These are phyloP conservation scores for Montipora efflorescens DNA, from an alignment of 64 coral and sea anemone genomes.

Conservation along the genomic window DNA sequence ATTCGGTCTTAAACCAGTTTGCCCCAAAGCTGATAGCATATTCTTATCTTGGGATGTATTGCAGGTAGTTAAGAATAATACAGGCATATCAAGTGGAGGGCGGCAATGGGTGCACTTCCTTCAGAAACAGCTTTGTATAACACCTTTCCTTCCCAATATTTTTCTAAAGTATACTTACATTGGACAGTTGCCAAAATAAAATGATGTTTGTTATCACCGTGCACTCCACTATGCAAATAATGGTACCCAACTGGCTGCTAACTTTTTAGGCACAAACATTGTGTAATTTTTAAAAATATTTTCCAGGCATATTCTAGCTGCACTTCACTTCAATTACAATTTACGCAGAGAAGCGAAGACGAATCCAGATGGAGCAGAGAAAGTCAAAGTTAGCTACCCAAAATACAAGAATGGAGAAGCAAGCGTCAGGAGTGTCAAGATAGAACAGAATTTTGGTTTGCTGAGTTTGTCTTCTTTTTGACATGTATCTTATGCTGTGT, in stretches of 20 bases:
- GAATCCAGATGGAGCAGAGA: not conserved
- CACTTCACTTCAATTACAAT: constrained; percentile 27
- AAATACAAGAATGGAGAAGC: constrained; percentile 23
- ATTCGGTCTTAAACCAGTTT: not conserved
- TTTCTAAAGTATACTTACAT: too few relatives aligned
- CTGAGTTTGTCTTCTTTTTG: not conserved
- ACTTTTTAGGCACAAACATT: not conserved
- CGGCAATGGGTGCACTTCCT: not conserved
- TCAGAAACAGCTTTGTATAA: constrained; percentile 13
- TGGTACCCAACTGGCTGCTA: not conserved
- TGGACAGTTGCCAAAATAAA: not conserved
- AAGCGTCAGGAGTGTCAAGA: not conserved
- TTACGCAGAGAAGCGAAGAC: not conserved
- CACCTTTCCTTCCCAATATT: too few relatives aligned
- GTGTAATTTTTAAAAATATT: constrained; percentile 10
- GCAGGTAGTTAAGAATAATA: constrained; percentile 8
- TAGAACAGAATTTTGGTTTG: constrained; percentile 18
- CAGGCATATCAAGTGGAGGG: constrained; percentile 7
- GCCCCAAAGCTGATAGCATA: not conserved
- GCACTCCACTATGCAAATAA: not conserved
- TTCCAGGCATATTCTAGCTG: constrained; percentile 13
- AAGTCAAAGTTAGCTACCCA: not conserved
- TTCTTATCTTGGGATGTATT: constrained; percentile 4
- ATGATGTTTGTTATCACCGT: not conserved
- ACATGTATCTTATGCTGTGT: constrained; percentile 1